Base-by-base conservation (phyloP, 2,113 vertebrate genomes). In the Micromys minutus region DNA sequence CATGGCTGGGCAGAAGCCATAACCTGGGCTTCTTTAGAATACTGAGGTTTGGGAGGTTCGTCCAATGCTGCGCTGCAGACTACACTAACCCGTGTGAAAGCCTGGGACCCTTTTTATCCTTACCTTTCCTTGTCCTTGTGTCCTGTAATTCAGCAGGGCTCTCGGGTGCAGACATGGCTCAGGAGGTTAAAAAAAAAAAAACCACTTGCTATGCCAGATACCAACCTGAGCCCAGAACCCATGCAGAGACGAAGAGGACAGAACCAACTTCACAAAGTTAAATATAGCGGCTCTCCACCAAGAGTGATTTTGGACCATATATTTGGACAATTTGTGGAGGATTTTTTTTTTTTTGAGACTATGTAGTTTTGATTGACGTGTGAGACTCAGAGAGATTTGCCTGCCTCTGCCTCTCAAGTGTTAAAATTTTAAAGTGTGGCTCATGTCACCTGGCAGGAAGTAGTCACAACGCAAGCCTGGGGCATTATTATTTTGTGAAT, bases 371-470 rank as follows among this genome's bases (percentile, higher is more conserved):
- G 57, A 39, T 42, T 36, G 39, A 84, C 16, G 2, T 61, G 2
- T 61, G 57, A 19, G 5, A 84, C 26, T 45, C 39, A 42, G 24
- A 83, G 57, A 61, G 26, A 63, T 63, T 26, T 29, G 15, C 13
- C 80, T 42, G n/a, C 80, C n/a, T 83, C 80, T 63, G 57, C 26
- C n/a, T 63, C 57, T 57, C 39, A 83, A 29, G 17, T 16, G 55
- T n/a, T 57, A 5, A 21, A 5, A 17, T 81, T 29, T 42, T 29
- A 59, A 59, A n/a, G n/a, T 6, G 0, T 17, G 1, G 8, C 4
- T 39, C 26, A 67, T 65, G 61, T 36, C 2, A 3, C 26, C 55
- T 50, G 7, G 13, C 57, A 84, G 80, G 26, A 63, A 63, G 71
- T 84, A 39, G 17, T 81, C 81, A 47, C 4, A 42, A 0, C 3